Conservation (phyloP, 2,888 invertebrate species). For the Brachypalpus laphriformis region DNA sequence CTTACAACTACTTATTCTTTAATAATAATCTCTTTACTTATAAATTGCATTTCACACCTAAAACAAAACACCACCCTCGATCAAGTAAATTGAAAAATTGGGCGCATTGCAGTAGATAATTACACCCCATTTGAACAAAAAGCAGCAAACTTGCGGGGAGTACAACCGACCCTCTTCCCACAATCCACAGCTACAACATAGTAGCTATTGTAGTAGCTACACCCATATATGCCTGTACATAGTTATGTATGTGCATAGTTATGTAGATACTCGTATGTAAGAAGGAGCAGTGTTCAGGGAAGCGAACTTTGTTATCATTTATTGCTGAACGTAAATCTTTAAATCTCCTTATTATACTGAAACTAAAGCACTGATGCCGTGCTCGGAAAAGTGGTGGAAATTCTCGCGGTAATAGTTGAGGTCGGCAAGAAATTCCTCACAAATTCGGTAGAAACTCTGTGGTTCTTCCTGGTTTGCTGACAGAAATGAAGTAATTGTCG, state of each 20-base stretch:
- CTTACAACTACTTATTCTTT: background rate
- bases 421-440: background rate
- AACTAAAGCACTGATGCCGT: background rate
- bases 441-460: constrained; percentile 1
- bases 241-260: no score
- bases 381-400: background rate
- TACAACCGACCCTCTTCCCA: background rate
- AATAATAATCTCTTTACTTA: background rate
- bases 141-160: background rate
- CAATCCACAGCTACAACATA: background rate
- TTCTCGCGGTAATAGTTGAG: constrained; percentile 25
- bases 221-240: background rate
- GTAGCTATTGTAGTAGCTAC: background rate
- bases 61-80: background rate
- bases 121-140: background rate
- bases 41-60: background rate
- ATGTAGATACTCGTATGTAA: no score
- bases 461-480: constrained; percentile 1
- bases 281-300: background rate
- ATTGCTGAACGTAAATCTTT: constrained; percentile 30
- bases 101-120: constrained; percentile 2
- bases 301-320: constrained; percentile 29
- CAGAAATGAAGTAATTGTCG: constrained; percentile 43
- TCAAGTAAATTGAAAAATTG: constrained; percentile 9
- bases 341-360: background rate